phyloP scores from a whole-genome alignment of 2,888 invertebrate genomes.

The Helleia helle region DNA sequence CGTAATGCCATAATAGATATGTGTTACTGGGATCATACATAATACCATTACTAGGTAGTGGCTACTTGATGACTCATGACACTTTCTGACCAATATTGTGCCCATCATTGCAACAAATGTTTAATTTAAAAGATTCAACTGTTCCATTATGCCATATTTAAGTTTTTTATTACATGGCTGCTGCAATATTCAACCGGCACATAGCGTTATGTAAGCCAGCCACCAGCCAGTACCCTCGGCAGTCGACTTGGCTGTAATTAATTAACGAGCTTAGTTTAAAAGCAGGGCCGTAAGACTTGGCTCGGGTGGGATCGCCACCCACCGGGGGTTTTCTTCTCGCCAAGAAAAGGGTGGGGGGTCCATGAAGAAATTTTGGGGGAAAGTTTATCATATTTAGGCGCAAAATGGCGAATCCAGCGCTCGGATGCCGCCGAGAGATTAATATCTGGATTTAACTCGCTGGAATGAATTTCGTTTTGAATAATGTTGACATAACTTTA shows the following conservation, averaged over 20 bases:
- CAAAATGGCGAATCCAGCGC: constrained; percentile 73
- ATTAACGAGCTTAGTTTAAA: constrained; percentile 76
- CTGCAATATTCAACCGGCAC: constrained; percentile 66
- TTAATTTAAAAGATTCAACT: too few species aligned
- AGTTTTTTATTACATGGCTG: constrained; percentile 22
- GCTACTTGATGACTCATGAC: too few species aligned
- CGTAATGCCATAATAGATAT: too few species aligned
- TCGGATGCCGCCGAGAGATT: constrained; percentile 66
- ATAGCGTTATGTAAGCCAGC: constrained; percentile 63
- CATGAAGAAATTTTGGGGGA: constrained; percentile 68
- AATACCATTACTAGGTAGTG: too few species aligned
- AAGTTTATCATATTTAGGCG: constrained; percentile 75
- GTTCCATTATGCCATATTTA: too few species aligned
- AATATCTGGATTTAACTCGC: constrained; percentile 71
- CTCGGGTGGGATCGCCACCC: constrained; percentile 42
- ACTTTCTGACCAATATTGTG: too few species aligned
- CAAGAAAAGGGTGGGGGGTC: constrained; percentile 44
- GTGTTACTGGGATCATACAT: too few species aligned
- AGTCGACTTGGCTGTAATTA: constrained; percentile 73
- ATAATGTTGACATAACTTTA: constrained; percentile 57
- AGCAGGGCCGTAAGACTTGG: constrained; percentile 72
- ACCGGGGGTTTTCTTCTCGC: constrained; percentile 38
- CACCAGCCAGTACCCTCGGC: constrained; percentile 58
- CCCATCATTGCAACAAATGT: too few species aligned
- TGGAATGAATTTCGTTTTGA: constrained; percentile 65